Conservation (phyloP, 2,888 invertebrate genomes). For the Mythimna lalbum region DNA sequence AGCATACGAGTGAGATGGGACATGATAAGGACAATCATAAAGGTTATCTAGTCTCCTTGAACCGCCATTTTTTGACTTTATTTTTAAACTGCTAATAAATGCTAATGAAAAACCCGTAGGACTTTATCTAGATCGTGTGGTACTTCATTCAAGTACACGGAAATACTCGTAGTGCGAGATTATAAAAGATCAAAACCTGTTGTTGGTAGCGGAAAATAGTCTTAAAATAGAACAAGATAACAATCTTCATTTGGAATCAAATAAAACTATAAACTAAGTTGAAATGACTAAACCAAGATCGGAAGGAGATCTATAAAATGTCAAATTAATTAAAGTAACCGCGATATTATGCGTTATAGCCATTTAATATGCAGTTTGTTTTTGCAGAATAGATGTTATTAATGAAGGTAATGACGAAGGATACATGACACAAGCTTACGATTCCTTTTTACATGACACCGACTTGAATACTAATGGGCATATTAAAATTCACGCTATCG, state of each 20-base stretch:
- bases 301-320: conserved; percentile 53
- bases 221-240: conserved; percentile 39
- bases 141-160: conserved; percentile 64
- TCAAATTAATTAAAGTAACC: conserved; percentile 63
- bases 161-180: conserved; percentile 37
- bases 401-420: conserved; percentile 69
- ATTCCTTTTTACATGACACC: conserved; percentile 68
- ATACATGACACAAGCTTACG: conserved; percentile 62
- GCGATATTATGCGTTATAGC: conserved; percentile 56
- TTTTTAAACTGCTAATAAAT: conserved; percentile 79
- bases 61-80: conserved; percentile 81
- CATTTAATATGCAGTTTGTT: conserved; percentile 62
- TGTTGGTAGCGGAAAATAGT: conserved; percentile 40
- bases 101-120: conserved; percentile 78
- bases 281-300: conserved; percentile 34
- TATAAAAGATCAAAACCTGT: conserved; percentile 41
- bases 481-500: conserved; percentile 66
- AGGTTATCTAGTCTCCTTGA: conserved; percentile 88
- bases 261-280: conserved; percentile 49
- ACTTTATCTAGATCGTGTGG: conserved; percentile 73
- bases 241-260: conserved; percentile 46
- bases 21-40: conserved; percentile 83
- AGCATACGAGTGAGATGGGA: conserved; percentile 79
- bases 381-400: conserved; percentile 52
- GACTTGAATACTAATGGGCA: conserved; percentile 74